Base-by-base conservation (phyloP, 2,113 vertebrate genomes). In the Forbesichthys agassizii region DNA sequence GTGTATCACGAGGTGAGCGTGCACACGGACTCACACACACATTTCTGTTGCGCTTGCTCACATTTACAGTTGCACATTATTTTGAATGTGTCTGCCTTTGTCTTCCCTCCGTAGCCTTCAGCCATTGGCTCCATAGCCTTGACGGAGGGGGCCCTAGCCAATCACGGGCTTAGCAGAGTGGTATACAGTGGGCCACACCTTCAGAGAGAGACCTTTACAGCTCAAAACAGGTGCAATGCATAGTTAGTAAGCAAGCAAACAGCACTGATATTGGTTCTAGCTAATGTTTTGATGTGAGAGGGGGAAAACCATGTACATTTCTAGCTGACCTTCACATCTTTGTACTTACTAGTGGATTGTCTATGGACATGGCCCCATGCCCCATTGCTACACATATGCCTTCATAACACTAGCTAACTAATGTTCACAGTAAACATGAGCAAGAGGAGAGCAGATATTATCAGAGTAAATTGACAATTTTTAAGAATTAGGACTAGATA, bases 111-210 rank as follows among this genome's bases (percentile, higher is more conserved):
- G 3, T 48, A 99, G 98, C 97, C 97, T 79, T 98, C 96, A 52
- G 92, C 95, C 69, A 96, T 99, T 80, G 98, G 98, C 65, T 98
- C 97, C 77, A 94, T 99, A 86, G 98, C 96, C 78, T 93, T 99
- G 55, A 99, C 96, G 0, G 98, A 99, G 88, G 97, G 96, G 51
- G 96, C 98, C 66, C 85, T 99, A 57, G 96, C 96, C 0, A 96
- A 97, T 85, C 98, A 98, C 5, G 98, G 96, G 16, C 92, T 98
- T 75, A 95, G 94, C 77, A 94, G 93, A 82, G 96, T 99, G 53
- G 94, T 98, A 57, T 98, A 98, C 90, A 98, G 96, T 14, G 98
- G 98, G 74, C 97, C 97, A 68, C 95, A 98, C 87, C 94, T 95
- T 69, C 98, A 99, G 84, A 94, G 98, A 76, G 98, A 99, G 88